Evolutionary conservation across 2,113 vertebrate genomes (phyloP), one percentile per base, ranked within the genome.

Genomic region (Heterochromis multidens): DNA sequence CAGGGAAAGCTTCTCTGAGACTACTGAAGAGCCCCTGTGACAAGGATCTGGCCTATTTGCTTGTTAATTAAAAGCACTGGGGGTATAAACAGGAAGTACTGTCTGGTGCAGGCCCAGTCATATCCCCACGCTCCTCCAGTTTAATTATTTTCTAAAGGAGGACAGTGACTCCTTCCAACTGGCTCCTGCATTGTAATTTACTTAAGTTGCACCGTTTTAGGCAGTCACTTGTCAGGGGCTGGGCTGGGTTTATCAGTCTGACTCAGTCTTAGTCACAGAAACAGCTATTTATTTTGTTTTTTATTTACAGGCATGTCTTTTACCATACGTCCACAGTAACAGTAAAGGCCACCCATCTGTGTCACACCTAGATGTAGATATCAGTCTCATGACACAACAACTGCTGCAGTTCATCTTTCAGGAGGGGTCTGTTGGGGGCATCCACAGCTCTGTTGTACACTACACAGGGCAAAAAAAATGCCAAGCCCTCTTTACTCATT

Each of bases 101-200:
- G 82, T 91, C 65, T 88, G 77, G 31, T 82, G 81, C 92, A 16
- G 87, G 76, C 65, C 54, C 72, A 8, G 89, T 89, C 86, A 19
- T 14, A 58, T 86, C 72, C 63, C 83, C 3, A 52, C 19, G 57
- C 35, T 54, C 23, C 54, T 77, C 60, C 37, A 29, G 1, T 77
- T 58, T 78, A 89, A 93, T 88, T 85, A 87, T 85, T 88, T 89
- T 89, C 49, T 87, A 10, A 84, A 87, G 84, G 85, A 87, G 84
- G 88, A 86, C 84, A 81, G 59, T 9, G 81, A 86, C 81, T 89
- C 61, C 87, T 62, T 84, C 57, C 46, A 13, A 67, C 21, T 6
- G 11, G 37, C 72, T 76, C 21, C 85, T 81, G 86, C 86, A 88
- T 85, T 90, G 89, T 94, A 92, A 93, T 95, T 94, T 83, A 84